A percentile compares a stretch with the other conserved stretches of the same genome.
phyloP scores from a whole-genome alignment of 2,888 invertebrate species.

The Nebria brevicollis region DNA sequence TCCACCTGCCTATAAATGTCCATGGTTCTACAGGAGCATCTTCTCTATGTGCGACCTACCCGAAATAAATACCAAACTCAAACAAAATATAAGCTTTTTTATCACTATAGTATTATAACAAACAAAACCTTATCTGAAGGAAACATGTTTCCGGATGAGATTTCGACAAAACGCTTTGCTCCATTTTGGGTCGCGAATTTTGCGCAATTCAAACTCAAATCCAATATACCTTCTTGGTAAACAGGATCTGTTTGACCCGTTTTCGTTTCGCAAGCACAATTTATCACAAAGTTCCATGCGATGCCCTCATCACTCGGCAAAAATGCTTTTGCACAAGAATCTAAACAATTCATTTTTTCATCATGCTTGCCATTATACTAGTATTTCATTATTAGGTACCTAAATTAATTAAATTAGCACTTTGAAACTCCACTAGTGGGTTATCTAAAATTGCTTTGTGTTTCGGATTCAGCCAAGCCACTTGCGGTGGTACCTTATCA shows the following conservation, averaged over 20 bases:
- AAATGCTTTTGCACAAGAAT: constrained; percentile 83
- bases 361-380: constrained; percentile 13
- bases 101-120: neutral
- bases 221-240: constrained; percentile 88
- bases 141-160: constrained; percentile 85
- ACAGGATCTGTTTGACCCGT: constrained; percentile 89
- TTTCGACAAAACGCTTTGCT: constrained; percentile 80
- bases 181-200: constrained; percentile 76
- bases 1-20: constrained; percentile 86
- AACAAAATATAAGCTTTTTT: too few species aligned
- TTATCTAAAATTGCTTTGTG: constrained; percentile 80
- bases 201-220: constrained; percentile 86
- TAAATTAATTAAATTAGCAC: constrained; percentile 90
- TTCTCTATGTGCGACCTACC: constrained; percentile 73
- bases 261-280: constrained; percentile 93
- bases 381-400: constrained; percentile 66
- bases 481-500: constrained; percentile 93
- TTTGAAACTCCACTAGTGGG: constrained; percentile 85
- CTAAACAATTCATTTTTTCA: constrained; percentile 62
- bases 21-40: constrained; percentile 82
- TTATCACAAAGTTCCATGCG: constrained; percentile 82
- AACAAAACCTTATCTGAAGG: constrained; percentile 78
- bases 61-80: too few species aligned
- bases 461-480: constrained; percentile 84
- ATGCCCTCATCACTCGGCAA: constrained; percentile 67